phyloP scores from a whole-genome alignment of 2,113 vertebrate genomes.

The Rafetus swinhoei region DNA sequence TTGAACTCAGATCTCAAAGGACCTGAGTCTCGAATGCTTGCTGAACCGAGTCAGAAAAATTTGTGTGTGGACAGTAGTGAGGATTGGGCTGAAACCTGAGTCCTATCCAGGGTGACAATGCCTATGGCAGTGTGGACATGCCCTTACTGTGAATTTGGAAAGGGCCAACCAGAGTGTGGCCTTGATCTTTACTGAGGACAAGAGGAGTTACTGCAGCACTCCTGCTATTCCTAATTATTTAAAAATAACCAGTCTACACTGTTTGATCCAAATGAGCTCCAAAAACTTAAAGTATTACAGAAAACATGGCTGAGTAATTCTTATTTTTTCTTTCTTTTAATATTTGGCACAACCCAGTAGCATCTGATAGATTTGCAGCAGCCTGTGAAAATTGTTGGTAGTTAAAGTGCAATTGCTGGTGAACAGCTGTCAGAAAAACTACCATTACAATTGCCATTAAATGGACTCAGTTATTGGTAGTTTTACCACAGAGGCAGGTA shows the following conservation, averaged over 20 bases:
- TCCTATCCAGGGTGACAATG: background rate
- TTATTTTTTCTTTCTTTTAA: background rate
- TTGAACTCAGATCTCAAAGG: background rate
- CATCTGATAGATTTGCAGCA: background rate
- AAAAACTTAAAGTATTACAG: background rate
- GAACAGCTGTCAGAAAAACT: constrained; percentile 12
- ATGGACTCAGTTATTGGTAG: background rate
- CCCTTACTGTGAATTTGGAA: background rate
- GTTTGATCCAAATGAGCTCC: background rate
- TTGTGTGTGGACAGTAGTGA: background rate
- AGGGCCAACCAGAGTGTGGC: background rate
- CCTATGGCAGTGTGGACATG: background rate
- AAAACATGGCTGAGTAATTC: background rate
- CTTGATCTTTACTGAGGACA: background rate
- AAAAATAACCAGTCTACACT: background rate
- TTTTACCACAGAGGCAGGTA: background rate
- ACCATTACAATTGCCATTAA: background rate
- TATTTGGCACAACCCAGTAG: background rate
- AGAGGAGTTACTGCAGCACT: background rate
- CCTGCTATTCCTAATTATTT: background rate
- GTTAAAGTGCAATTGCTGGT: background rate
- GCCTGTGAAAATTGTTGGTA: background rate
- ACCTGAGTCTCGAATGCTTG: background rate
- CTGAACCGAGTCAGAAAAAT: background rate
- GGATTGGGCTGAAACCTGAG: background rate